These are phyloP conservation scores for human (Homo sapiens) DNA, from an alignment of 2,113 vertebrate genomes.

Conservation along the genomic window DNA sequence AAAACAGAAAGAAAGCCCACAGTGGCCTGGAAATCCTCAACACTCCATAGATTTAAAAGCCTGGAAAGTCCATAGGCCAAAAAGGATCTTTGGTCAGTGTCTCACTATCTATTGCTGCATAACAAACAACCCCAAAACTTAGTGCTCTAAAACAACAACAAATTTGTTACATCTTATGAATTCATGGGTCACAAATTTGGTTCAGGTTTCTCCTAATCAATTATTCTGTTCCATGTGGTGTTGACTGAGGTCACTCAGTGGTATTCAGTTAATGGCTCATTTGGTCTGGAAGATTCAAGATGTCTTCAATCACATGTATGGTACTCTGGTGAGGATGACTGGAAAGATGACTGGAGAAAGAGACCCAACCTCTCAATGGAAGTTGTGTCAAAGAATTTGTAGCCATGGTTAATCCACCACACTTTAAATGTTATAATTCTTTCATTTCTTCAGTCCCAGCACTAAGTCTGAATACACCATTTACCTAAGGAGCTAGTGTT, in stretches of 20 bases:
- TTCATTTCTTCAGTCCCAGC: neutral
- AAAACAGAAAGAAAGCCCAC: slow-evolving; percentile 22
- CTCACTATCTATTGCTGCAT: neutral
- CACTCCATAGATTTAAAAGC: neutral
- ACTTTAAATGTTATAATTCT: neutral
- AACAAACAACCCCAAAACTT: neutral
- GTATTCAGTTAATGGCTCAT: neutral
- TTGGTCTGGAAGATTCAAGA: slow-evolving; percentile 11
- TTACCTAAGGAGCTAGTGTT: neutral
- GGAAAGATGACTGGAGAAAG: neutral
- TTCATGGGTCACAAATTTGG: neutral
- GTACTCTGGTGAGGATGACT: neutral
- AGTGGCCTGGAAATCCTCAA: neutral
- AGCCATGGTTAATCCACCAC: neutral
- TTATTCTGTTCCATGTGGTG: neutral
- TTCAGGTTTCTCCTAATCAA: neutral
- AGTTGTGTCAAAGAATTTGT: slow-evolving; percentile 3
- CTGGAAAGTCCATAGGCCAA: neutral
- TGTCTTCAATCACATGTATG: neutral
- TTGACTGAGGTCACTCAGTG: neutral
- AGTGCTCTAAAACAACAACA: neutral
- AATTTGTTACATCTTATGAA: neutral
- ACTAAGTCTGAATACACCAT: neutral
- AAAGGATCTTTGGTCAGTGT: neutral
- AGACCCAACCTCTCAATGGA: neutral